These are phyloP conservation scores for Ectemnius lituratus DNA, from an alignment of 2,888 invertebrate genomes.

Conservation along the genomic window DNA sequence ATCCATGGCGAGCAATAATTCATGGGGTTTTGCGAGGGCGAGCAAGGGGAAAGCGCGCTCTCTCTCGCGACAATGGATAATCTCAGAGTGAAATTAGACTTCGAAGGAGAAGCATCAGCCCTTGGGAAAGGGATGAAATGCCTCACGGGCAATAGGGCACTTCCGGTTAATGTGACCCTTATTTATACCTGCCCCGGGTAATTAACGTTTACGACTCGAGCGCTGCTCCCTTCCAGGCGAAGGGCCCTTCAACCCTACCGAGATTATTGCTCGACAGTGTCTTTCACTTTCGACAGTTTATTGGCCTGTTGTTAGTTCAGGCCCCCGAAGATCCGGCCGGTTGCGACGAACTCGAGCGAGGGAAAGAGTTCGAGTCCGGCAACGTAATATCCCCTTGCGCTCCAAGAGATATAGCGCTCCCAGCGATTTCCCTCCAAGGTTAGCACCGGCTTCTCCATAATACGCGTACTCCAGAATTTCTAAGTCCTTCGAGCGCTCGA, in stretches of 20 bases:
- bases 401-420: constrained; percentile 11
- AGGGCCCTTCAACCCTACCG: constrained; percentile 14
- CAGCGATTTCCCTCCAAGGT: constrained; percentile 19
- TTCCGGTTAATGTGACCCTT: constrained; percentile 40
- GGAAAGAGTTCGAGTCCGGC: constrained; percentile 17
- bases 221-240: constrained; percentile 7
- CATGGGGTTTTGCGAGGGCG: too few relatives aligned
- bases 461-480: not conserved
- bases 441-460: constrained; percentile 7
- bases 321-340: not conserved
- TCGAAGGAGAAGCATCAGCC: constrained; percentile 10
- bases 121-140: constrained; percentile 31
- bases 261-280: constrained; percentile 29
- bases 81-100: constrained; percentile 3
- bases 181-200: constrained; percentile 50
- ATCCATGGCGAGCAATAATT: too few relatives aligned
- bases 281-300: constrained; percentile 27
- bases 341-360: constrained; percentile 38
- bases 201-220: constrained; percentile 48
- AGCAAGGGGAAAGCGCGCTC: not conserved
- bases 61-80: not conserved
- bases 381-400: too few relatives aligned
- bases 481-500: not conserved
- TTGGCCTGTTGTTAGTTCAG: constrained; percentile 22
- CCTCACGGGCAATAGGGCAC: constrained; percentile 12